Conservation (phyloP, 92 coral and sea anemone species). For the Pocillopora grandis region DNA sequence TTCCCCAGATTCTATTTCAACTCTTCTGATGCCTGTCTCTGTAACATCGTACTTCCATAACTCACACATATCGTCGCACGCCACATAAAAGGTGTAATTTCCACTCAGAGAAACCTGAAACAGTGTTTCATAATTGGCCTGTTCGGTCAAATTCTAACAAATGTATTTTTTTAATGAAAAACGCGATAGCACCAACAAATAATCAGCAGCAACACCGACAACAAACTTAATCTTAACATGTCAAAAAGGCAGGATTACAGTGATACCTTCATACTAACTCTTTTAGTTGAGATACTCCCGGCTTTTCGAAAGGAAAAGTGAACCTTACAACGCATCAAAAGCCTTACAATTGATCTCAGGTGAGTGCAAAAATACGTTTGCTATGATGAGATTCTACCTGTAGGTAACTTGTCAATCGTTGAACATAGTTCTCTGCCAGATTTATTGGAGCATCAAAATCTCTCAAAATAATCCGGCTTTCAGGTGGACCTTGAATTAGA, state of each 20-base stretch:
- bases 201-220: background rate
- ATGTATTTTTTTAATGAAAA: too few species aligned
- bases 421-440: conserved; percentile 20
- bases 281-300: too few species aligned
- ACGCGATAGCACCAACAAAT: background rate
- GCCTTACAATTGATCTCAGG: too few species aligned
- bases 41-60: conserved; percentile 28
- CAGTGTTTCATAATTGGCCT: too few species aligned
- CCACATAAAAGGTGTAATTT: conserved; percentile 26
- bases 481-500: background rate
- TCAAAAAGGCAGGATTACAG: too few species aligned
- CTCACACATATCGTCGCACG: conserved; percentile 32
- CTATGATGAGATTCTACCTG: conserved; percentile 5
- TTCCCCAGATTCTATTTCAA: background rate
- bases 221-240: too few species aligned
- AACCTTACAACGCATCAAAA: too few species aligned
- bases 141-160: too few species aligned
- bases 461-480: background rate
- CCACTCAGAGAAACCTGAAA: conserved; percentile 32
- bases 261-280: too few species aligned
- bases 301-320: too few species aligned
- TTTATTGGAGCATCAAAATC: conserved; percentile 1
- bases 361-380: too few species aligned
- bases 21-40: conserved; percentile 11
- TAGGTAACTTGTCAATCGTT: conserved; percentile 25